A percentile compares a stretch with the other conserved stretches of the same genome.
Evolutionary conservation across 2,888 invertebrate species (phyloP).

Genomic region (Tipula vernalis): DNA sequence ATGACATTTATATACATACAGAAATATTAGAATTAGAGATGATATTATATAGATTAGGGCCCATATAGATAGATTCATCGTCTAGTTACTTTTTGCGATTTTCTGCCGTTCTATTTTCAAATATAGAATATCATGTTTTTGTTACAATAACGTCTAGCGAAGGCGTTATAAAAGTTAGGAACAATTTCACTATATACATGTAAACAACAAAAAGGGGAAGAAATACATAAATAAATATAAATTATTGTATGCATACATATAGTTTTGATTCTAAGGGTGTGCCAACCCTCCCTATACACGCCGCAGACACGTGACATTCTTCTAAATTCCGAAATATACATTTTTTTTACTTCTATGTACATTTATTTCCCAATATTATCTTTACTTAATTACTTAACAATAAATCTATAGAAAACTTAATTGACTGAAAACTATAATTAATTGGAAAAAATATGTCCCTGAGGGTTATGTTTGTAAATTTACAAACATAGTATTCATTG

Average conservation of each 20-base stretch:
- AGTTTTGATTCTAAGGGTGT: neutral
- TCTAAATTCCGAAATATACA: neutral
- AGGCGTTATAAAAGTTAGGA: neutral
- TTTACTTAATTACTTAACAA: neutral
- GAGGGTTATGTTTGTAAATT: neutral
- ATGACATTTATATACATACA: neutral
- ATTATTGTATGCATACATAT: neutral
- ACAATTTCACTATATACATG: neutral
- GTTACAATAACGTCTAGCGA: neutral
- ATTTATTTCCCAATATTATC: neutral
- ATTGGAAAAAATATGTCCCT: neutral
- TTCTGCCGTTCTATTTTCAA: neutral
- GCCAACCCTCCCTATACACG: neutral
- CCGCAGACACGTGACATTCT: neutral
- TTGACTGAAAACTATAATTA: neutral
- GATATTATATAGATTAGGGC: too few relatives aligned
- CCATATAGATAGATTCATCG: neutral
- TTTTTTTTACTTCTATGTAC: neutral
- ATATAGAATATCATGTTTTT: neutral
- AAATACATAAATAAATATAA: neutral
- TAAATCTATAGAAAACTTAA: neutral
- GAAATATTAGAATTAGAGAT: neutral
- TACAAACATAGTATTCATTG: neutral
- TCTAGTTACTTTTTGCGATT: neutral
- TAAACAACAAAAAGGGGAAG: neutral